Evolutionary conservation across 2,888 invertebrate species (phyloP).

Genomic region (Leucoma salicis): DNA sequence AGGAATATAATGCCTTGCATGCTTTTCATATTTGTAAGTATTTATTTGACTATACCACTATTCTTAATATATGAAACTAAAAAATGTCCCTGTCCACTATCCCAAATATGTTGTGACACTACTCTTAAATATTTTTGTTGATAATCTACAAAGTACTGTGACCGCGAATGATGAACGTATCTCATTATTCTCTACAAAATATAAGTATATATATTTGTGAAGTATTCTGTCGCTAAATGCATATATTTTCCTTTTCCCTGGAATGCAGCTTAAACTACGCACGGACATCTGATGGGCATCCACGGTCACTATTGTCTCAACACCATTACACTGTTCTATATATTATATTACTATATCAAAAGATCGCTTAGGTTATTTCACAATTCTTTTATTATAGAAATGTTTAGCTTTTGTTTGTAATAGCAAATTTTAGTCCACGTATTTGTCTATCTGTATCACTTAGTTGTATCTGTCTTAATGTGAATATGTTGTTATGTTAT

Average conservation of each 20-base stretch:
- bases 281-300: conserved; percentile 44
- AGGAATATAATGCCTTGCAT: conserved; percentile 59
- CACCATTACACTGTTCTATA: conserved; percentile 35
- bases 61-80: neutral
- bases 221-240: conserved; percentile 35
- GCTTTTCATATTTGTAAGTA: conserved; percentile 36
- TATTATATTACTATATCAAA: conserved; percentile 20
- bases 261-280: conserved; percentile 78
- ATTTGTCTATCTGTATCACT: no score
- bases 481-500: conserved; percentile 4
- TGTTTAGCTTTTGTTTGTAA: neutral
- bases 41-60: conserved; percentile 15
- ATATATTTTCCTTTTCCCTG: conserved; percentile 44
- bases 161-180: neutral
- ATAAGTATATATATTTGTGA: conserved; percentile 5
- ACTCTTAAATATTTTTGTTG: neutral
- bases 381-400: neutral
- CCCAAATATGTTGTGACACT: no score
- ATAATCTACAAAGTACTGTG: neutral
- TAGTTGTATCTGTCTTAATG: no score
- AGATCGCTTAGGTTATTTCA: conserved; percentile 10
- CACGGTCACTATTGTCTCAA: conserved; percentile 27
- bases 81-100: neutral
- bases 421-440: neutral
- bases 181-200: conserved; percentile 8